Base-by-base conservation (phyloP, 2,888 invertebrate genomes). In the Cephus nigrinus region DNA sequence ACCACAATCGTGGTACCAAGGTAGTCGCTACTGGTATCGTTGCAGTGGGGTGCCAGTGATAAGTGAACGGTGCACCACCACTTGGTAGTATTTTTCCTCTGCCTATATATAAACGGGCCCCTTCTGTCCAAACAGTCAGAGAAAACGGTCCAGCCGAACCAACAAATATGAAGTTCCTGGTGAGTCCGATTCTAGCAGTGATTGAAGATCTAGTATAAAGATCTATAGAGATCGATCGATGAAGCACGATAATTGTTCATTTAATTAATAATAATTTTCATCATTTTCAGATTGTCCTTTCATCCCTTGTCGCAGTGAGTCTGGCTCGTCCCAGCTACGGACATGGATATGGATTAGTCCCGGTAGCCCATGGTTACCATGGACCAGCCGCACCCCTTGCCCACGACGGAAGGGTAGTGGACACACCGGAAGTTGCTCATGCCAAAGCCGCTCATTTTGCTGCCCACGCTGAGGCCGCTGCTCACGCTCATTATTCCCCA, bases 351-450 rank as follows among this genome's bases (percentile, higher is more conserved):
- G 40, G 40, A 40, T 40, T 40, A 40, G 40, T 40, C 40, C 40
- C 15, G 1, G 40, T 40, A 40, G 40, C 40, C 23, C 82, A 82
- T 40, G 80, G 78, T 31, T 83, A 80, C 79, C 88, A 88, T 33
- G 89, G 89, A 11, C 88, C 88, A 1, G 87, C 87, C 11, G 89
- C 88, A 0, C 88, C 89, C 4, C 80, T 89, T 15, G 88, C 83
- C 1, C 87, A 88, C 75, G 89, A 88, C 31, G 88, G 89, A 0
- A 83, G 86, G 23, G 88, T 88, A 12, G 80, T 88, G 74, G 91
- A 91, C 80, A 90, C 90, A 0, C 89, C 89, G 73, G 91, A 90
- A 83, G 89, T 90, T 34, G 87, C 88, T 33, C 88, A 90, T 79
- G 90, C 90, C 72, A 91, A 90, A 80, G 89, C 88, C 30, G 86